Evolutionary conservation across 2,888 invertebrate species (phyloP).

Genomic region (Electrophaes corylata): DNA sequence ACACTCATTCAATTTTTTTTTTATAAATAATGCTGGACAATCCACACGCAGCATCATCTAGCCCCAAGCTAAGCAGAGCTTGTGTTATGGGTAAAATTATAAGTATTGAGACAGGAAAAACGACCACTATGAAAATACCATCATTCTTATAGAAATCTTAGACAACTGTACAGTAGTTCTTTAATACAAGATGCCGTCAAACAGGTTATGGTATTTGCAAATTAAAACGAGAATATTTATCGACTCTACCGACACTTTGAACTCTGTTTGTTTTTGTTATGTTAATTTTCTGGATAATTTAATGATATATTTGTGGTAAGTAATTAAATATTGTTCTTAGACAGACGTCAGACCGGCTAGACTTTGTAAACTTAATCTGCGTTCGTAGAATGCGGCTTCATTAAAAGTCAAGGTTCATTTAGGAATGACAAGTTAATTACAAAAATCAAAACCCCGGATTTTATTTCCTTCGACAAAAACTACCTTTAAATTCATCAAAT

Average conservation of each 20-base stretch:
- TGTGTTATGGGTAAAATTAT: too few relatives aligned
- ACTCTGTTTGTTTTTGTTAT: constrained; percentile 30
- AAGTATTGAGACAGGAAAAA: constrained; percentile 7
- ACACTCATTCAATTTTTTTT: too few relatives aligned
- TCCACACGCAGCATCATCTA: too few relatives aligned
- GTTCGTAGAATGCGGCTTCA: neutral
- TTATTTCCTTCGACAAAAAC: too few relatives aligned
- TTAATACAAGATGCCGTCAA: constrained; percentile 33
- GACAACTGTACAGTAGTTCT: constrained; percentile 29
- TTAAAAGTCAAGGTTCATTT: neutral
- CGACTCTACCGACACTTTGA: constrained; percentile 31
- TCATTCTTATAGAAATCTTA: constrained; percentile 15
- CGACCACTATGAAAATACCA: constrained; percentile 9
- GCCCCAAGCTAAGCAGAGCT: too few relatives aligned
- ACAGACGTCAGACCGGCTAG: neutral
- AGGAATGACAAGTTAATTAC: neutral
- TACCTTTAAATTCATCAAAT: too few relatives aligned
- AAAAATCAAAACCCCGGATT: neutral
- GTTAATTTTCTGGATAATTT: constrained; percentile 32
- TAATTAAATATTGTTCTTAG: constrained; percentile 9
- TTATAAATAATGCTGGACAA: too few relatives aligned
- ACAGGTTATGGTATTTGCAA: constrained; percentile 39
- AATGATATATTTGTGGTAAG: constrained; percentile 8
- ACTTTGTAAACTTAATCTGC: neutral
- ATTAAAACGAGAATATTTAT: constrained; percentile 38